A percentile compares a stretch with the other conserved stretches of the same genome.
phyloP scores from a whole-genome alignment of 2,888 invertebrate genomes.

The Galerucella calmariensis region DNA sequence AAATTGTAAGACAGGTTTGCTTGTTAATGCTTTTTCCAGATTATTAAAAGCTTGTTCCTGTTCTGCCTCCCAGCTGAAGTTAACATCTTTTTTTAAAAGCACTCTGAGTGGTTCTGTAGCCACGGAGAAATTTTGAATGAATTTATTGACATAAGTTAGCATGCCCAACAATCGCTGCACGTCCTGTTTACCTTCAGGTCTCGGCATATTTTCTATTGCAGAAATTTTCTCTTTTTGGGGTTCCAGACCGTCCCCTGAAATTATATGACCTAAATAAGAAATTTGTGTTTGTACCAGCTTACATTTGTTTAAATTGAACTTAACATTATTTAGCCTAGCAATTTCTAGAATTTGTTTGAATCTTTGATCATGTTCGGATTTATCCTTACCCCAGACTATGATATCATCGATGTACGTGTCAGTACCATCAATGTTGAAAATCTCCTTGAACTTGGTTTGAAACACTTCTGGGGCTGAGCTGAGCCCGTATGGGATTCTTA shows the following conservation, averaged over 20 bases:
- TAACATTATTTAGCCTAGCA: conserved; percentile 29
- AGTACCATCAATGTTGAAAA: not conserved
- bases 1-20: conserved; percentile 23
- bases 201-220: conserved; percentile 35
- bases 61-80: conserved; percentile 38
- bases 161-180: conserved; percentile 37
- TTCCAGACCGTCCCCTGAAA: conserved; percentile 21
- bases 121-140: conserved; percentile 45
- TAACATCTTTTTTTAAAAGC: conserved; percentile 34
- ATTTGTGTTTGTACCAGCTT: conserved; percentile 22
- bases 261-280: conserved; percentile 20
- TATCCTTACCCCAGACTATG: conserved; percentile 27
- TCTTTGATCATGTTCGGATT: conserved; percentile 34
- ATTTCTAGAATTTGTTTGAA: conserved; percentile 29
- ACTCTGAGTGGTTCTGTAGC: conserved; percentile 42
- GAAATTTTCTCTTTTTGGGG: conserved; percentile 38
- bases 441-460: conserved; percentile 24
- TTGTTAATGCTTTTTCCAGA: conserved; percentile 38
- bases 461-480: conserved; percentile 19
- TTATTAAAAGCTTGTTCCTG: conserved; percentile 37
- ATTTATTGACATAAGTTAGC: conserved; percentile 41
- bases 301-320: conserved; percentile 38
- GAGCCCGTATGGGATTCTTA: conserved; percentile 19
- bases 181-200: conserved; percentile 25
- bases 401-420: conserved; percentile 1